phyloP scores from a whole-genome alignment of 1,140 invertebrate species.

The Saccostrea cuccullata region DNA sequence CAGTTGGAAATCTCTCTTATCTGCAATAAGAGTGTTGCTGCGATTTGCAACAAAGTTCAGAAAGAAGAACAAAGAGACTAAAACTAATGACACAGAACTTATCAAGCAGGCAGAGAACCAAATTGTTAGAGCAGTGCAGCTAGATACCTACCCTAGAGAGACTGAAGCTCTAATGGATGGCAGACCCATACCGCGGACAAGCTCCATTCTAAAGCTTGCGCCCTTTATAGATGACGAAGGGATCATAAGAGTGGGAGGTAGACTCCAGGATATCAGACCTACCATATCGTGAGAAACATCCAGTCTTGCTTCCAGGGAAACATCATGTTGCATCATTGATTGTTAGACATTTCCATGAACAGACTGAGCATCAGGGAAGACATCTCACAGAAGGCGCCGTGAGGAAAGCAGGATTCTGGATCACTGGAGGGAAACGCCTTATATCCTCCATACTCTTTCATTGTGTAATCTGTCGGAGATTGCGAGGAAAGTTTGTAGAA shows the following conservation, averaged over 20 bases:
- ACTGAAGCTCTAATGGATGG: background rate
- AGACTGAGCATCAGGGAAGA: no score
- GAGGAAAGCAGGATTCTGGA: constrained; percentile 46
- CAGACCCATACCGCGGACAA: no score
- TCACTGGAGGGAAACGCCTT: constrained; percentile 43
- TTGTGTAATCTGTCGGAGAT: constrained; percentile 37
- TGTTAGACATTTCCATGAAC: no score
- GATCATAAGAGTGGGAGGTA: no score
- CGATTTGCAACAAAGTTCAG: background rate
- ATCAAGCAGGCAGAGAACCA: background rate
- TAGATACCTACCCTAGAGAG: background rate
- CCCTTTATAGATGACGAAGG: no score
- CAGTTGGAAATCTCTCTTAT: background rate
- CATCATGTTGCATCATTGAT: no score
- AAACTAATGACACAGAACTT: background rate
- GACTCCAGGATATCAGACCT: no score
- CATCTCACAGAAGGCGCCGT: constrained; percentile 15
- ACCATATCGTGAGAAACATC: no score
- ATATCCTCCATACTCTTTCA: constrained; percentile 29
- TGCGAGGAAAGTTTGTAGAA: constrained; percentile 6
- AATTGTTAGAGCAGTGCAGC: background rate
- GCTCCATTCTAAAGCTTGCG: no score
- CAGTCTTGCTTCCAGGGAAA: no score
- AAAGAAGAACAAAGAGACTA: background rate
- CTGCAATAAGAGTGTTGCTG: background rate